A percentile compares a stretch with the other conserved stretches of the same genome.
Evolutionary conservation across 2,113 vertebrate species (phyloP).

Genomic region (Platichthys flesus): DNA sequence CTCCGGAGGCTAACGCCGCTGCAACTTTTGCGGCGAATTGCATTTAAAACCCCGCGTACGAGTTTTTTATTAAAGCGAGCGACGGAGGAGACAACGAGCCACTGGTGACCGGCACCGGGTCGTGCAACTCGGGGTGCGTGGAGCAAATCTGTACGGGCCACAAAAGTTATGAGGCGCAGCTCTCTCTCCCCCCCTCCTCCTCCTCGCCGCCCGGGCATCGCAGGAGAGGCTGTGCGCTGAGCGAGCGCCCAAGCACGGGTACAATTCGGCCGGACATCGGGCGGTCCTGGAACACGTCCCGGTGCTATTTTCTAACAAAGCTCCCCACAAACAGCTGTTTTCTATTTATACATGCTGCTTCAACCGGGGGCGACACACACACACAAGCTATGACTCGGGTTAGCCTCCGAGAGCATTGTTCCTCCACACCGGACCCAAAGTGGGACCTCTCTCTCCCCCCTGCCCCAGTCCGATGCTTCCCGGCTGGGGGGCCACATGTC

Average conservation of each 20-base stretch:
- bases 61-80: not conserved
- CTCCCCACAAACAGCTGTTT: conserved; percentile 60
- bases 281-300: conserved; percentile 9
- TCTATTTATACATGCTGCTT: conserved; percentile 62
- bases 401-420: conserved; percentile 71
- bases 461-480: not conserved
- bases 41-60: not conserved
- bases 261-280: not conserved
- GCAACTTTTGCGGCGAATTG: conserved; percentile 20
- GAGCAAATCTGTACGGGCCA: conserved; percentile 42
- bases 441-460: conserved; percentile 23
- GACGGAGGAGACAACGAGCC: not conserved
- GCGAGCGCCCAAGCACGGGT: conserved; percentile 17
- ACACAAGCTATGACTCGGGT: conserved; percentile 36
- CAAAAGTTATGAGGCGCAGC: conserved; percentile 65
- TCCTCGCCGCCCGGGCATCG: not conserved
- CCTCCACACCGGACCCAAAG: conserved; percentile 4
- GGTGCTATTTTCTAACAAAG: conserved; percentile 41
- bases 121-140: conserved; percentile 16
- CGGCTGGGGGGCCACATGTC: not conserved
- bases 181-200: not conserved
- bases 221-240: not conserved
- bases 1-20: conserved; percentile 48
- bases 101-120: not conserved
- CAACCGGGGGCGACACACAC: conserved; percentile 28